Percentiles rank a stretch among this genome's conserved stretches.
Conservation (phyloP, 1,140 invertebrate species). For the Zaprionus tsacasi region DNA sequence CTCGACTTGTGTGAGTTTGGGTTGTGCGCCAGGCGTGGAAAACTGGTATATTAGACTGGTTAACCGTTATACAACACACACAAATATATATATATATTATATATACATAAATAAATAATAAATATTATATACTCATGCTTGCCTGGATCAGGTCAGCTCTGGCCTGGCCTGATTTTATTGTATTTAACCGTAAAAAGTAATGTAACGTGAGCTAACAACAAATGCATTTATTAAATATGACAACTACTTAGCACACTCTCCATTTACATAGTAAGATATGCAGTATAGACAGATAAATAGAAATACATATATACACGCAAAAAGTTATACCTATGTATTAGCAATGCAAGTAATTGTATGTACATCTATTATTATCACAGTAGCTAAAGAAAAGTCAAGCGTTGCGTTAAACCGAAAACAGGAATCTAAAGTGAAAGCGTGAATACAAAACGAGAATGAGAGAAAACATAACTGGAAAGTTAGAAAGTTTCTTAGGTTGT, state of each 20-base stretch:
- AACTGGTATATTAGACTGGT: constrained; percentile 11
- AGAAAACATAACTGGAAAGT: neutral
- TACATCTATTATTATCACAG: constrained; percentile 60
- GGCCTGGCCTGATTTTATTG: constrained; percentile 50
- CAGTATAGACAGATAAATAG: neutral
- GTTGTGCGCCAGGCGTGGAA: constrained; percentile 8
- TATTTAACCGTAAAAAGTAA: constrained; percentile 32
- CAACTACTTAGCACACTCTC: constrained; percentile 32
- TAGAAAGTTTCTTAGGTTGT: neutral
- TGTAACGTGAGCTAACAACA: constrained; percentile 47
- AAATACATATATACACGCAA: neutral
- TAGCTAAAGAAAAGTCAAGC: constrained; percentile 65
- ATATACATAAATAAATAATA: constrained; percentile 7
- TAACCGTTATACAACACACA: constrained; percentile 16
- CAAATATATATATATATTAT: constrained; percentile 1
- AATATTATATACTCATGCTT: constrained; percentile 9
- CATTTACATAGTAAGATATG: constrained; percentile 3
- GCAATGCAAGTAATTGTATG: constrained; percentile 59
- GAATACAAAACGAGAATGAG: constrained; percentile 4
- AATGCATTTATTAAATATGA: constrained; percentile 53
- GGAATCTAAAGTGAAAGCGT: constrained; percentile 14
- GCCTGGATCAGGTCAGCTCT: constrained; percentile 21
- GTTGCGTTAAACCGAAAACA: constrained; percentile 45
- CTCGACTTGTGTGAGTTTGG: constrained; percentile 1
- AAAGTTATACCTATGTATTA: constrained; percentile 24